Evolutionary conservation across 2,113 vertebrate genomes (phyloP), one percentile per base, ranked within the genome.

Genomic region (Ardeotis arabs): DNA sequence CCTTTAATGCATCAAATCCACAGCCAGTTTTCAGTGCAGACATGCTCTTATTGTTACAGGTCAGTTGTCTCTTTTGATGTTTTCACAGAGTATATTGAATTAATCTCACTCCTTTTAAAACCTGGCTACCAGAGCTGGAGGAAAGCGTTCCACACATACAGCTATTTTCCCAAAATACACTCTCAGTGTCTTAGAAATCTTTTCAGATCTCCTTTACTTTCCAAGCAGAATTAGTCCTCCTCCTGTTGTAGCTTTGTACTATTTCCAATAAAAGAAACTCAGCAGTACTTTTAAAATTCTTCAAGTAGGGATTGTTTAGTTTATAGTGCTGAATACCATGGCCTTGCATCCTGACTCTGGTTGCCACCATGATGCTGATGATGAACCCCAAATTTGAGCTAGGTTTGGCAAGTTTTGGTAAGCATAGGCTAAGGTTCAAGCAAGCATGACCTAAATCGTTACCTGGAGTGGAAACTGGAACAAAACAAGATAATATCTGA

Each of bases 91-190:
- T 66, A 29, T 39, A 59, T 35, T 37, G 41, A 95, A 91, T 69
- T 21, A 25, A 47, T 12, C 41, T 53, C 41, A n/a, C 15, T 76
- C 37, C 68, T 70, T 53, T 91, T 76, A 49, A 83, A 85, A 64
- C 25, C n/a, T 87, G 63, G 20, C 55, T 77, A 11, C 24, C 60
- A 70, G 67, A 89, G 58, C 55, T 1, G 4, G 22, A 72, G 45
- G 49, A 4, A 69, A 69, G 9, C 3, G 3, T 73, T 83, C 69
- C 44, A 44, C 24, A n/a, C 0, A 0, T 33, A 39, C 10, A 68
- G 9, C 39, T 70, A 4, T 28, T 33, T 50, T 76, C 25, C 63
- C 64, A 19, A 86, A 84, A 28, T 10, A 5, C 3, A 7, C 24
- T 59, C 59, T 55, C 0, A 0, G 9, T 50, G 19, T 50, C 47